phyloP scores from a whole-genome alignment of 2,113 vertebrate species.

The Ovis canadensis region DNA sequence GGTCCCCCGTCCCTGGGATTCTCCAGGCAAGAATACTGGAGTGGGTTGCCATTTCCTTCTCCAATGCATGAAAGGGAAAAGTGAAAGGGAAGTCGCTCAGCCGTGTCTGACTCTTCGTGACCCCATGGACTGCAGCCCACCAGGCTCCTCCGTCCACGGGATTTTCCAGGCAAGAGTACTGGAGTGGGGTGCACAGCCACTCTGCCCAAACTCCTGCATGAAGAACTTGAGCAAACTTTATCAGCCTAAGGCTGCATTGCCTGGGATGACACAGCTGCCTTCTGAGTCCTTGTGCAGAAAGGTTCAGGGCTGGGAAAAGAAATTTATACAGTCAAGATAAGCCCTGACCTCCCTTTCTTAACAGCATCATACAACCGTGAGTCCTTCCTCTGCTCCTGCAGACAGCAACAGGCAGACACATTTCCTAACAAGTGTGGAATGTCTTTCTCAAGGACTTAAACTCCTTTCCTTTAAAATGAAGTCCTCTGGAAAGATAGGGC shows the following conservation, averaged over 20 bases:
- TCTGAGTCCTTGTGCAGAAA: not conserved
- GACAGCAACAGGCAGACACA: not conserved
- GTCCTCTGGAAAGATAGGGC: not conserved
- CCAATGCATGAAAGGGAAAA: no score
- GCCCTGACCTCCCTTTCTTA: not conserved
- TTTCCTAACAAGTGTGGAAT: not conserved
- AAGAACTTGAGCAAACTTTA: not conserved
- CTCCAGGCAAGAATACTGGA: no score
- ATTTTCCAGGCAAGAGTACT: no score
- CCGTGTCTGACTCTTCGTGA: fast-evolving
- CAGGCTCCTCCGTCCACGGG: no score
- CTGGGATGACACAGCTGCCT: not conserved
- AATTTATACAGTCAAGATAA: not conserved
- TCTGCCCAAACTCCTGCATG: not conserved
- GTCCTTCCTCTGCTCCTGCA: not conserved
- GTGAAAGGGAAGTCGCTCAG: no score
- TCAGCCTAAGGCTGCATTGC: not conserved
- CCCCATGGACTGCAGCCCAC: no score
- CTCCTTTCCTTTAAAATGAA: not conserved
- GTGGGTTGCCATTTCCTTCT: no score
- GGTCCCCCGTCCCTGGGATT: no score
- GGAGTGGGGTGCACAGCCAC: no score
- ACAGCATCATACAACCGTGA: not conserved
- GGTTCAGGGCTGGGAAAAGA: not conserved
- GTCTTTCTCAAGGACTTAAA: not conserved